A percentile compares a stretch with the other conserved stretches of the same genome.
Conservation (phyloP, 2,888 invertebrate species). For the Apamea monoglypha region DNA sequence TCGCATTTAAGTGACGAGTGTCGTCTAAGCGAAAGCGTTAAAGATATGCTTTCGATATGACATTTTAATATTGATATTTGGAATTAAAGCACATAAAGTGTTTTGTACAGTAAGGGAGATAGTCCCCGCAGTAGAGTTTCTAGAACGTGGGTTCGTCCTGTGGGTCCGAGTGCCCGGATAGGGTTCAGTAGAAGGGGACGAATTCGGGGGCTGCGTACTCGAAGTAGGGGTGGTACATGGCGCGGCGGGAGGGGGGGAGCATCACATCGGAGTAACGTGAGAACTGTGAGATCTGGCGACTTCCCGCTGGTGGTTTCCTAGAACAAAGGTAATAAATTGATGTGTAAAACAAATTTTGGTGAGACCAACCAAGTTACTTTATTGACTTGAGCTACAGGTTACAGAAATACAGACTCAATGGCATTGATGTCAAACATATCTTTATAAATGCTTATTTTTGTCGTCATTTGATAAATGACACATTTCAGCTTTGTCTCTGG, state of each 20-base stretch:
- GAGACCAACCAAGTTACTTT: background rate
- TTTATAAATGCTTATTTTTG: background rate
- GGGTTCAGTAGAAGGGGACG: constrained; percentile 83
- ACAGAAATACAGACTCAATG: background rate
- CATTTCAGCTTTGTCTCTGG: background rate
- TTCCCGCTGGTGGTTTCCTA: constrained; percentile 86
- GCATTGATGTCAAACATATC: background rate
- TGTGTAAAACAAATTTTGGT: background rate
- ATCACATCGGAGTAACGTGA: constrained; percentile 88
- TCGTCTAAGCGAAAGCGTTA: constrained; percentile 81
- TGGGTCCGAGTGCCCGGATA: constrained; percentile 63
- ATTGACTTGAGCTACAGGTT: background rate
- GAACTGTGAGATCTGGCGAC: constrained; percentile 87
- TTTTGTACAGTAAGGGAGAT: constrained; percentile 79
- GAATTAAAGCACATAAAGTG: constrained; percentile 78
- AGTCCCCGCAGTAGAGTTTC: constrained; percentile 68
- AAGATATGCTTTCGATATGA: constrained; percentile 89
- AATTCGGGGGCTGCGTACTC: constrained; percentile 82
- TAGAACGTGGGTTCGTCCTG: constrained; percentile 72
- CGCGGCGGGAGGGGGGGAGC: constrained; percentile 84
- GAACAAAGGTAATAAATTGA: constrained; percentile 45
- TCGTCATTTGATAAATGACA: background rate
- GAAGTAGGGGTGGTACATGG: constrained; percentile 81
- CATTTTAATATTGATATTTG: constrained; percentile 78
- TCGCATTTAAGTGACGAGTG: constrained; percentile 75